These are phyloP conservation scores for Eristalis pertinax DNA, from an alignment of 2,888 invertebrate species.

Conservation along the genomic window DNA sequence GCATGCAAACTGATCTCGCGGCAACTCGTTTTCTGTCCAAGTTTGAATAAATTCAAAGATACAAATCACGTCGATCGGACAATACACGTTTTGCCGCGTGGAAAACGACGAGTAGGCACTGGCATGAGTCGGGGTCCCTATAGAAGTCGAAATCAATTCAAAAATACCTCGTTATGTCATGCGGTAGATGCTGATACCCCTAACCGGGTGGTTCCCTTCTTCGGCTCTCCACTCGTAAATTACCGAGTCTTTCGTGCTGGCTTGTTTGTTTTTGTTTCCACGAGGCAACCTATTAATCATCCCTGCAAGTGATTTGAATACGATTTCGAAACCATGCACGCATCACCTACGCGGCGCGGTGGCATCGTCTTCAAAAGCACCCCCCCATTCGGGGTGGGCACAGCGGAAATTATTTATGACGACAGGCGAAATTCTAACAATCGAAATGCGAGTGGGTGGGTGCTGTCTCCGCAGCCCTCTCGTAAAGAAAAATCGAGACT, in stretches of 20 bases:
- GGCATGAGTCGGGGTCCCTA: not conserved
- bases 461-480: slow-evolving; percentile 17
- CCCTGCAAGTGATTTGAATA: slow-evolving; percentile 37
- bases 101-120: not conserved
- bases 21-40: not conserved
- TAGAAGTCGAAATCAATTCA: slow-evolving; percentile 21
- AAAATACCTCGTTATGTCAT: slow-evolving; percentile 47
- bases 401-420: not conserved
- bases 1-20: not conserved
- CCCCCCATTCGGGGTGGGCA: not conserved
- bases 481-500: not conserved
- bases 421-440: not conserved
- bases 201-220: not conserved
- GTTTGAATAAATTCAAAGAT: not conserved
- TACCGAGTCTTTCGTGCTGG: not conserved
- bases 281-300: slow-evolving; percentile 47
- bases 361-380: slow-evolving; percentile 3
- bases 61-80: not conserved
- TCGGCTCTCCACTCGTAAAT: not conserved
- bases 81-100: not conserved
- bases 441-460: slow-evolving; percentile 22
- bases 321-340: slow-evolving; percentile 17
- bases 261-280: slow-evolving; percentile 2
- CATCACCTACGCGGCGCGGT: slow-evolving; percentile 32
- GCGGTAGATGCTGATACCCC: not conserved